These are phyloP conservation scores for Pteronura brasiliensis DNA, from an alignment of 2,113 vertebrate species.

Conservation along the genomic window DNA sequence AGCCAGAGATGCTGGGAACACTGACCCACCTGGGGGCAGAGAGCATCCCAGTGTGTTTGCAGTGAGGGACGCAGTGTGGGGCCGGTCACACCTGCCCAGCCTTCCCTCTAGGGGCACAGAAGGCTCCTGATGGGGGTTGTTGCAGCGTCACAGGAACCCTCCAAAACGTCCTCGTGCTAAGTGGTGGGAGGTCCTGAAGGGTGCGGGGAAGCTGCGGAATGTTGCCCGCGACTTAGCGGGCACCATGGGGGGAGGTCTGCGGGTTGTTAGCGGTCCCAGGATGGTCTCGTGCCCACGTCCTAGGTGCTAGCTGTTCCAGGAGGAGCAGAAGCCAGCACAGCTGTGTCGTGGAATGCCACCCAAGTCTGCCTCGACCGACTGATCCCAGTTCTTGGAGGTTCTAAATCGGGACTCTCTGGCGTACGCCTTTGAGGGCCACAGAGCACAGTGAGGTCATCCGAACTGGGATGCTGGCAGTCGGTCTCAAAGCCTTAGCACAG, in stretches of 20 bases:
- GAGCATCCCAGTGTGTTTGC: background rate
- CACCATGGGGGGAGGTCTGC: fast-evolving
- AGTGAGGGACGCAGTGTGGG: too few species aligned
- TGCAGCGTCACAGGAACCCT: background rate
- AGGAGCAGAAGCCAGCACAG: fast-evolving
- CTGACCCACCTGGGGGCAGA: background rate
- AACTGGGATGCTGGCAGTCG: background rate
- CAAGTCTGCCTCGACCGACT: background rate
- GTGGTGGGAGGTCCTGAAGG: fast-evolving
- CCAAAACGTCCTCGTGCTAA: too few species aligned
- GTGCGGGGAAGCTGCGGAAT: background rate
- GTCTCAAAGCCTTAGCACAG: background rate
- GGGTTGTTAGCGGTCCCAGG: background rate
- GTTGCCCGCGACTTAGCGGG: background rate
- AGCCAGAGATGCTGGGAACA: background rate
- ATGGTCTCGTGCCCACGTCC: fast-evolving
- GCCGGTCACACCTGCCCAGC: too few species aligned
- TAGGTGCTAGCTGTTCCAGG: fast-evolving
- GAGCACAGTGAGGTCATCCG: fast-evolving
- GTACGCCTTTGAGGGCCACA: background rate
- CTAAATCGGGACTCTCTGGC: too few species aligned
- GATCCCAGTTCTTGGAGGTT: background rate
- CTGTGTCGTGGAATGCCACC: fast-evolving
- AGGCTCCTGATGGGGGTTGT: background rate
- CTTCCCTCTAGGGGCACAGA: fast-evolving